Evolutionary conservation across 2,797 vertebrate genomes (phyloP), one percentile per base, ranked within the genome.

Genomic region (Sebastes goodei): DNA sequence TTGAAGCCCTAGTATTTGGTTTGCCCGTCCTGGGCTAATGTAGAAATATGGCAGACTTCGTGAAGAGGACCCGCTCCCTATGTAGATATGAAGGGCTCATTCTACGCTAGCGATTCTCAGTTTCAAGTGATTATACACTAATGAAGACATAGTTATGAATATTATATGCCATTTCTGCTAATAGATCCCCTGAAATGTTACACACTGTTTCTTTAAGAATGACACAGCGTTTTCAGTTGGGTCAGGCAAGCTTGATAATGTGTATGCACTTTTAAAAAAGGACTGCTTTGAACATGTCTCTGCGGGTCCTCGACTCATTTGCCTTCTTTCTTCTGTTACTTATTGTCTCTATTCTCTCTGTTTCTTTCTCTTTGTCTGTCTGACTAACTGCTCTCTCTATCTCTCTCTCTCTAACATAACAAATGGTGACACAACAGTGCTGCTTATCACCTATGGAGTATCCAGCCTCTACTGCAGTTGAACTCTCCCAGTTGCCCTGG

Each of bases 201-300:
- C 0, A 17, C 15, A 17, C 3, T 32, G 32, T 21, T 14, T 21
- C 32, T 35, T 25, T 42, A 15, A 72, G 67, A 82, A 68, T 86
- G 80, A 89, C 81, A 73, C 74, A 57, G 66, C 63, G 6, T 78
- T 76, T 84, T 62, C 42, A 49, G 25, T 12, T 25, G 20, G 35
- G 20, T 56, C 74, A 71, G 72, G 46, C 33, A 61, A 20, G 38
- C 20, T 42, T 73, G 30, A 70, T 77, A 21, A 20, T 66, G 10
- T 62, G 23, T 15, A 14, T 55, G 63, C 46, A 6, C 74, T 81
- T 61, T 72, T 60, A 32, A 73, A 77, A 79, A 79, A 71, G 20
- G 32, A 2, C 69, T 49, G 70, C 53, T 82, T 70, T 74, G 23
- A 76, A 77, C 61, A 25, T 0, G 53, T 77, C 77, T 73, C 77